phyloP scores from a whole-genome alignment of 92 coral and sea anemone genomes.

The Virgularia gustaviana region DNA sequence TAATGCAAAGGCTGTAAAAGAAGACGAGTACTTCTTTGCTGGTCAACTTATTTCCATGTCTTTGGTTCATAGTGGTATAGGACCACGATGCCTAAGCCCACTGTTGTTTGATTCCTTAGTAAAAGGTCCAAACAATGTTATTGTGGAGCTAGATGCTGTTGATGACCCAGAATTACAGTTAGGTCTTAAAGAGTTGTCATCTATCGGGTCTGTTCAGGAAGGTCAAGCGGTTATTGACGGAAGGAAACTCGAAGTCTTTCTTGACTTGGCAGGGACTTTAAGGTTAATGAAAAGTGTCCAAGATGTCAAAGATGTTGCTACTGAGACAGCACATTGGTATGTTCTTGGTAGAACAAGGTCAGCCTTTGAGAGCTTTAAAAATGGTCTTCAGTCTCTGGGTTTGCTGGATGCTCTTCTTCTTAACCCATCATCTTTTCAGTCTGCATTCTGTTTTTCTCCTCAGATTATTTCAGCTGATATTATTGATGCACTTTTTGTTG shows the following conservation, averaged over 20 bases:
- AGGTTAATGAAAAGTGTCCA: slow-evolving; percentile 37
- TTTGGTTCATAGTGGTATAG: slow-evolving; percentile 67
- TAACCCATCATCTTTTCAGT: slow-evolving; percentile 52
- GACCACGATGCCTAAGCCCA: slow-evolving; percentile 51
- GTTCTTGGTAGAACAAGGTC: slow-evolving; percentile 54
- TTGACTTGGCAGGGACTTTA: slow-evolving; percentile 55
- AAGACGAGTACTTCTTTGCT: slow-evolving; percentile 55
- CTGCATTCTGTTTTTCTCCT: slow-evolving; percentile 50
- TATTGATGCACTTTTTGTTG: slow-evolving; percentile 37
- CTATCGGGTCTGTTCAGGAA: slow-evolving; percentile 47
- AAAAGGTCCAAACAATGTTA: slow-evolving; percentile 47
- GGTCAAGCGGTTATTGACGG: slow-evolving; percentile 45
- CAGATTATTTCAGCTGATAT: slow-evolving; percentile 40
- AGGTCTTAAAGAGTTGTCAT: slow-evolving; percentile 42
- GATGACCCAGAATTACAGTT: slow-evolving; percentile 53
- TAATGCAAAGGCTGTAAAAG: slow-evolving; percentile 52
- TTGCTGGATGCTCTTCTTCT: slow-evolving; percentile 52
- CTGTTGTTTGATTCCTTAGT: slow-evolving; percentile 55
- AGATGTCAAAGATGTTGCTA: slow-evolving; percentile 52
- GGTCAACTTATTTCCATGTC: slow-evolving; percentile 69
- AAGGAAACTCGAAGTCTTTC: slow-evolving; percentile 43
- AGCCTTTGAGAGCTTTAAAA: slow-evolving; percentile 61
- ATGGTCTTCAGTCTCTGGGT: slow-evolving; percentile 55
- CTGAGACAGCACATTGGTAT: slow-evolving; percentile 60
- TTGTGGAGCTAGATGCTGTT: slow-evolving; percentile 54